Evolutionary conservation across 2,888 invertebrate species (phyloP), one percentile per base, ranked within the genome.

Genomic region (Acronicta psi): DNA sequence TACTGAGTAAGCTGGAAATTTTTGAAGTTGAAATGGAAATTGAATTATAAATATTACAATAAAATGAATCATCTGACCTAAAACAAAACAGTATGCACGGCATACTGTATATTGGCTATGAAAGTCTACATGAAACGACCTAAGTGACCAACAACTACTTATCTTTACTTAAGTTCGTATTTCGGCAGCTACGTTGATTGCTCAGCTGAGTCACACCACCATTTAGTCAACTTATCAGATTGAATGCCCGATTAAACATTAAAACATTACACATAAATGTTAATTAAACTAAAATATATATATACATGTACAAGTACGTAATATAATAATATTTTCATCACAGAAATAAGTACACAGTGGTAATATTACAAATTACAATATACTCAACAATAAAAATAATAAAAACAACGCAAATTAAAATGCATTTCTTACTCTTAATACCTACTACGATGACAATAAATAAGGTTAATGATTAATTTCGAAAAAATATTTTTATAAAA

Each of bases 191-290:
- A 81, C 73, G 66, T 77, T 73, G 79, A 70, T 75, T 73, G 75
- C 63, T 56, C 82, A 84, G 81, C 82, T 83, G 83, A 86, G 77
- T 84, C 90, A 91, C 91, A 90, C 84, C 83, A 89, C 84, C 84
- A 83, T 77, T 53, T 77, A 86, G 86, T 86, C 86, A 87, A 89
- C 84, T 82, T 53, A 20, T 43, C 17, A 37, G 59, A 58, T 51
- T 37, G 43, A 58, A 59, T 44, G 40, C 52, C 52, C 38, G 56
- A 52, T 36, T 16, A 59, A n/a, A 34, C 47, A 36, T 41, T 31
- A 59, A 56, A 73, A 69, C 59, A 59, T 67, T 65, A 60, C 63
- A 59, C 55, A 56, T 38, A 54, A 46, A 64, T 50, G 40, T 46
- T 43, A 57, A 25, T 40, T 20, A 46, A 49, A 58, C 25, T 56